Evolutionary conservation across 1,140 invertebrate genomes (phyloP).

Genomic region (Macrostomum lignano): DNA sequence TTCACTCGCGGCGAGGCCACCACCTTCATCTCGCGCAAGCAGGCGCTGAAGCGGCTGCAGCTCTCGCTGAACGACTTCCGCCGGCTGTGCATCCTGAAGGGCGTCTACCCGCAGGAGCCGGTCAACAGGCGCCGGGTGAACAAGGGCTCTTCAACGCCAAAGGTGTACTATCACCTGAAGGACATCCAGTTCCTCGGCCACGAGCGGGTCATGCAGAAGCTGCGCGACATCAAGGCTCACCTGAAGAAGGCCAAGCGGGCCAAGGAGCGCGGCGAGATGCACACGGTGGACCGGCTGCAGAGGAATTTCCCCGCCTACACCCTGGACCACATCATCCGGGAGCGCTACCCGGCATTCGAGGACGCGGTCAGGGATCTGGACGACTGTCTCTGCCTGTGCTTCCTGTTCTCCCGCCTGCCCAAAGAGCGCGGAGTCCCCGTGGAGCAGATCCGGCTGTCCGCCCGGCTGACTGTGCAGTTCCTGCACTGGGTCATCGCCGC

Average conservation of each 20-base stretch:
- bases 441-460: slow-evolving; percentile 38
- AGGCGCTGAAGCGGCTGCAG: slow-evolving; percentile 3
- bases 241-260: slow-evolving; percentile 42
- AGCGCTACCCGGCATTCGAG: slow-evolving; percentile 64
- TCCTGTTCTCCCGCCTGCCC: slow-evolving; percentile 76
- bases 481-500: slow-evolving; percentile 77
- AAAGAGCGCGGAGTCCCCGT: slow-evolving; percentile 35
- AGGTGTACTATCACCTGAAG: slow-evolving; percentile 79
- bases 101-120: slow-evolving; percentile 89
- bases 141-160: slow-evolving; percentile 55
- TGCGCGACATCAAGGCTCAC: slow-evolving; percentile 60
- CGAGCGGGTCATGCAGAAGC: slow-evolving; percentile 77
- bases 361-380: slow-evolving; percentile 83
- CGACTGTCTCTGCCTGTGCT: slow-evolving; percentile 73
- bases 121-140: slow-evolving; percentile 67
- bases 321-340: slow-evolving; percentile 34
- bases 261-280: slow-evolving; percentile 44
- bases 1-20: not conserved
- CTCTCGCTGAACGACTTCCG: slow-evolving; percentile 19
- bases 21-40: not conserved
- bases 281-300: slow-evolving; percentile 40
- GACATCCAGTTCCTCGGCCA: slow-evolving; percentile 85
- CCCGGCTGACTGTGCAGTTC: slow-evolving; percentile 66
- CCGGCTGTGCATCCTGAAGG: slow-evolving; percentile 74
- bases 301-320: slow-evolving; percentile 54